A percentile compares a stretch with the other conserved stretches of the same genome.
Conservation (phyloP, 2,888 invertebrate genomes). For the Cephus rjabovi region DNA sequence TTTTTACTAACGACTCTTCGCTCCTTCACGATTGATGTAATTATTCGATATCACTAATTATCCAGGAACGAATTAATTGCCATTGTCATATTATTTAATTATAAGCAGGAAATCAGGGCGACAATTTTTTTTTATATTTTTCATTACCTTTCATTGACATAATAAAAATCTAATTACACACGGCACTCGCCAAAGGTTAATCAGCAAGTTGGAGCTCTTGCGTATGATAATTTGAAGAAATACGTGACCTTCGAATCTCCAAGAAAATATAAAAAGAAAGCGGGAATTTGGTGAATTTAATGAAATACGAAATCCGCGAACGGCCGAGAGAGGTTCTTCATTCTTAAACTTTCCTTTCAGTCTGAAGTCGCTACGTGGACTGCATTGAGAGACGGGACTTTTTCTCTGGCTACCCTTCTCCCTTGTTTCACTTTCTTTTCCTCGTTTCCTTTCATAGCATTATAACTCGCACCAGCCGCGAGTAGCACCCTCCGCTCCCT, state of each 20-base stretch:
- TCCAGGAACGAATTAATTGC: too few species aligned
- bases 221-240: too few species aligned
- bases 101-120: too few species aligned
- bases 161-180: too few species aligned
- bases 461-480: not conserved
- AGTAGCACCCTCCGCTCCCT: not conserved
- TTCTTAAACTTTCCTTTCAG: constrained; percentile 2
- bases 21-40: not conserved
- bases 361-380: not conserved
- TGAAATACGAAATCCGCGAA: not conserved
- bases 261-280: not conserved
- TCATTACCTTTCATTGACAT: too few species aligned
- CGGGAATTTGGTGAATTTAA: not conserved
- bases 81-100: too few species aligned
- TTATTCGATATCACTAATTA: not conserved
- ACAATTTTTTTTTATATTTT: too few species aligned
- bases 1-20: not conserved
- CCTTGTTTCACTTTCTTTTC: not conserved
- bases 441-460: not conserved
- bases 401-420: not conserved
- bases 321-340: constrained; percentile 2
- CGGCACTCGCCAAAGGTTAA: too few species aligned
- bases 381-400: not conserved
- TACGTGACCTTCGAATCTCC: too few species aligned
- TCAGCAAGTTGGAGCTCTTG: too few species aligned